These are phyloP conservation scores for Blastobasis lacticolella DNA, from an alignment of 2,888 invertebrate genomes.

Conservation along the genomic window DNA sequence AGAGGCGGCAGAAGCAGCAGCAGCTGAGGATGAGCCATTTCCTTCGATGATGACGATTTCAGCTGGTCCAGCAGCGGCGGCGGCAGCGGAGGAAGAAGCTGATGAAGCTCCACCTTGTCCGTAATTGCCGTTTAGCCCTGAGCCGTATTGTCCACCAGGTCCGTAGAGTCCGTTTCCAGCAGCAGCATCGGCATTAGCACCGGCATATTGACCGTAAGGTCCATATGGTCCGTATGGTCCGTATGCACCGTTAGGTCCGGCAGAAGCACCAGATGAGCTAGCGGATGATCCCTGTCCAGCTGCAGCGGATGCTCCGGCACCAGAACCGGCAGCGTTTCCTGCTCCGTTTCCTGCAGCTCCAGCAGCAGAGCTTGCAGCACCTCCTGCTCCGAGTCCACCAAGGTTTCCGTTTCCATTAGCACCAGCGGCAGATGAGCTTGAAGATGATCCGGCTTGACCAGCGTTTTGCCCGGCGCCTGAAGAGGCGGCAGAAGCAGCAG, in stretches of 20 bases:
- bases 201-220: not conserved
- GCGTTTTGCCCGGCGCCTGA: no score
- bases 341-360: not conserved
- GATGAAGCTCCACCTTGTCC: not conserved
- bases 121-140: not conserved
- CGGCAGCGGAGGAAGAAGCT: not conserved
- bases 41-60: no score
- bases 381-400: no score
- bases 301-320: not conserved
- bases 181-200: slow-evolving; percentile 4
- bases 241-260: slow-evolving; percentile 1
- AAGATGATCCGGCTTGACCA: no score
- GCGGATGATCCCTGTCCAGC: not conserved
- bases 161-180: not conserved
- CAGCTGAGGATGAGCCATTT: not conserved
- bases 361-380: not conserved
- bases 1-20: slow-evolving; percentile 1
- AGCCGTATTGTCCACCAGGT: not conserved
- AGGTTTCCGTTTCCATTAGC: no score
- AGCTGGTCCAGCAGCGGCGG: not conserved
- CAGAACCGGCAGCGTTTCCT: not conserved
- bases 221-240: not conserved
- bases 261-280: not conserved
- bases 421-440: no score
- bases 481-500: no score